These are phyloP conservation scores for Thysanoteuthis rhombus DNA, from an alignment of 2,888 invertebrate genomes.

Conservation along the genomic window DNA sequence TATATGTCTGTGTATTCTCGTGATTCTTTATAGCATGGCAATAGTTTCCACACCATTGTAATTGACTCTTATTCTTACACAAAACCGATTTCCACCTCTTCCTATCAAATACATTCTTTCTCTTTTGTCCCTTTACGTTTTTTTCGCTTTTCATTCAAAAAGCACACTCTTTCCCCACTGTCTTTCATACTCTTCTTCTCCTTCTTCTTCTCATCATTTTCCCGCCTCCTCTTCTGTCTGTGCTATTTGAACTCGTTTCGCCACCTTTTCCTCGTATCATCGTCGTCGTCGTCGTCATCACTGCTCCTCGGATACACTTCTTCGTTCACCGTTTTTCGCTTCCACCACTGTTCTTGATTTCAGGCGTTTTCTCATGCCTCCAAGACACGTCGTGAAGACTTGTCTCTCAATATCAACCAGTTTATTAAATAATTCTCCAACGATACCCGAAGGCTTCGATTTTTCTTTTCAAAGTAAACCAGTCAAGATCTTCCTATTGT, in stretches of 20 bases:
- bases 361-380: neutral
- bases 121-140: too few species aligned
- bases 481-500: constrained; percentile 19
- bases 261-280: neutral
- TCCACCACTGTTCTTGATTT: neutral
- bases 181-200: neutral
- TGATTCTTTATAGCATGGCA: too few species aligned
- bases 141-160: too few species aligned
- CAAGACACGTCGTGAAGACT: constrained; percentile 21
- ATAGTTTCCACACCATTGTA: too few species aligned
- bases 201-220: neutral
- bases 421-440: constrained; percentile 30
- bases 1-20: too few species aligned
- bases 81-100: too few species aligned
- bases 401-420: constrained; percentile 20
- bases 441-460: neutral
- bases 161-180: neutral
- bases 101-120: too few species aligned
- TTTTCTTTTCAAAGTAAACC: constrained; percentile 26
- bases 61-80: too few species aligned
- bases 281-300: too few species aligned
- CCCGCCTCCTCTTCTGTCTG: neutral
- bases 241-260: neutral
- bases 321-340: neutral
- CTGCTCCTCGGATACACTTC: neutral